Conservation (phyloP, 2,888 invertebrate genomes). For the Diaperis boleti region DNA sequence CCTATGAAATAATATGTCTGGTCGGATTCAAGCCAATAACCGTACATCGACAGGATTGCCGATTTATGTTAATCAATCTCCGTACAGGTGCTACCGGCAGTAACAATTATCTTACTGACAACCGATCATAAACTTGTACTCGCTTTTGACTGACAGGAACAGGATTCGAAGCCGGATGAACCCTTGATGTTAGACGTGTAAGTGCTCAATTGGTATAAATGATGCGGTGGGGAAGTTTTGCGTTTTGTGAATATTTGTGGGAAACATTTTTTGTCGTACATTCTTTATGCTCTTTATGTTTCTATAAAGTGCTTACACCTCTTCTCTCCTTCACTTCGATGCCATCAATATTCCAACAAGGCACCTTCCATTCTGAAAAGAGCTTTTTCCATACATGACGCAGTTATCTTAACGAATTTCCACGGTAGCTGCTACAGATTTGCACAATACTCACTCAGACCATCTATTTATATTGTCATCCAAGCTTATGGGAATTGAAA, state of each 20-base stretch:
- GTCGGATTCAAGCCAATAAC: too few relatives aligned
- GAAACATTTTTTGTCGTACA: constrained; percentile 28
- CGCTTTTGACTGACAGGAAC: constrained; percentile 30
- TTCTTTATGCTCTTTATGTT: constrained; percentile 32
- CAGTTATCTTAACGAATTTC: neutral
- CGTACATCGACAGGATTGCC: constrained; percentile 12
- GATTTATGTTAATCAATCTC: constrained; percentile 28
- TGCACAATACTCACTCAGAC: neutral
- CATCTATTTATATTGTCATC: neutral
- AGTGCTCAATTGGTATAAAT: constrained; percentile 34
- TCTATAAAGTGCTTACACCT: constrained; percentile 22
- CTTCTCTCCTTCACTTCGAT: constrained; percentile 27
- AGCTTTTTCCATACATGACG: too few relatives aligned
- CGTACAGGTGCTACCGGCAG: constrained; percentile 20
- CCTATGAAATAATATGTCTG: constrained; percentile 16
- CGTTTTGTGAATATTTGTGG: constrained; percentile 34
- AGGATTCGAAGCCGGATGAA: constrained; percentile 31
- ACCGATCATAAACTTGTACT: constrained; percentile 27
- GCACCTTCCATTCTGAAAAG: constrained; percentile 7
- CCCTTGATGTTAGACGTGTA: constrained; percentile 30
- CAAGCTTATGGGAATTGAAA: neutral
- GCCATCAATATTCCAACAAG: neutral
- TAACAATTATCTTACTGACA: constrained; percentile 32
- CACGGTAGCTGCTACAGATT: neutral
- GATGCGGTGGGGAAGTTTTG: constrained; percentile 21